These are phyloP conservation scores for Hypomecis atomaria DNA, from an alignment of 2,888 invertebrate species.

Conservation along the genomic window DNA sequence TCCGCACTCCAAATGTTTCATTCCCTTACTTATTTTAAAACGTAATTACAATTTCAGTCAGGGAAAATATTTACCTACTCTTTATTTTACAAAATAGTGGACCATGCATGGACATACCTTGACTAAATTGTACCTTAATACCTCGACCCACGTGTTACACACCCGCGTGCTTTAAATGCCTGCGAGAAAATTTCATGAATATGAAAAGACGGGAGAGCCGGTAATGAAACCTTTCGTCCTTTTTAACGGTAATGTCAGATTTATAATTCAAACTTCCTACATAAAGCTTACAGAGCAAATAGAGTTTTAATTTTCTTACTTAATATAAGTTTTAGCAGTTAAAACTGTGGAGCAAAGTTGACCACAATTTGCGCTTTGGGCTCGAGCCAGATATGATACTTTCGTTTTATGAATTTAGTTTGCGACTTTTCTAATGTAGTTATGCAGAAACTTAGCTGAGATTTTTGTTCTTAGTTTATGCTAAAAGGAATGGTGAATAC, in stretches of 20 bases:
- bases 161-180: conserved; percentile 31
- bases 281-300: conserved; percentile 30
- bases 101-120: conserved; percentile 24
- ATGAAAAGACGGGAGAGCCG: conserved; percentile 35
- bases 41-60: conserved; percentile 29
- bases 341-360: conserved; percentile 33
- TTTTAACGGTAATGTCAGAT: conserved; percentile 36
- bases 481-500: background rate
- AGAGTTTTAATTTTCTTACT: conserved; percentile 38
- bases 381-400: conserved; percentile 33
- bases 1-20: conserved; percentile 26
- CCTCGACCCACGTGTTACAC: conserved; percentile 26
- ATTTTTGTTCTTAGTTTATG: conserved; percentile 8
- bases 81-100: conserved; percentile 28
- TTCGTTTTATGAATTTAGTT: conserved; percentile 34
- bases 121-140: conserved; percentile 31
- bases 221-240: conserved; percentile 37
- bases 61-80: conserved; percentile 20
- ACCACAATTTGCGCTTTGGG: conserved; percentile 38
- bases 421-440: conserved; percentile 23
- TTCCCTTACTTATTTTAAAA: conserved; percentile 32
- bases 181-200: conserved; percentile 38
- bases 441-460: conserved; percentile 13
- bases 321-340: conserved; percentile 33
- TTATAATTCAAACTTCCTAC: conserved; percentile 39